Evolutionary conservation across 2,797 vertebrate species (phyloP), one percentile per base, ranked within the genome.

Genomic region (Micromesistius poutassou): DNA sequence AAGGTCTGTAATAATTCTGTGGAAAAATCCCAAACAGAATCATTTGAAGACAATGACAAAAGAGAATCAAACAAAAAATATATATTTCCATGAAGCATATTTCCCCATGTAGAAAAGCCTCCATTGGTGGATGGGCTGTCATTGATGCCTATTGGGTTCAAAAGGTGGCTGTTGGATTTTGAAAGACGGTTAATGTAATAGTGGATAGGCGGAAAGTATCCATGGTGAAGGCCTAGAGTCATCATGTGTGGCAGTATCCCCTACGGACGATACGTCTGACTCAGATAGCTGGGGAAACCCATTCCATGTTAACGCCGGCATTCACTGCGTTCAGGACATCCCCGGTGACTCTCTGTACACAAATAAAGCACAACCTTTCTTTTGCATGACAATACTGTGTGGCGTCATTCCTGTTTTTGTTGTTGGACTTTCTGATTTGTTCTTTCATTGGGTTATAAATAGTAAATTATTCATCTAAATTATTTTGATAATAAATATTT

Each of bases 241-340:
- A 76, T 71, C 46, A n/a, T 19, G 46, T 55, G 16, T 19, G 46
- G 33, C 30, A 30, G 55, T 72, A 2, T 76, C 74, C 78, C 79
- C 76, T 83, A 76, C 88, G 90, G 90, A 93, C 82, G 92, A 93
- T 75, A 77, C 4, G 76, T 86, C 81, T 86, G 86, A 82, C n/a
- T 89, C 87, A 76, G 79, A 86, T 86, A 83, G 74, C 80, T 77
- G 79, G 78, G 79, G 78, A 81, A 70, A 80, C n/a, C 81, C 31
- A 82, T 84, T 88, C 81, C 82, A 7, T 86, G 79, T 85, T 77
- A 28, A 36, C 35, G 28, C 76, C 73, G 77, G 76, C 78, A 80
- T 81, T 83, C 71, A 42, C 16, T 81, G 68, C 30, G 33, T 77
- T 85, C 77, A 82, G 12, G 83, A 73, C 80, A 72, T 74, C 74